Conservation (phyloP, 2,888 invertebrate species). For the Margaritifera margaritifera region DNA sequence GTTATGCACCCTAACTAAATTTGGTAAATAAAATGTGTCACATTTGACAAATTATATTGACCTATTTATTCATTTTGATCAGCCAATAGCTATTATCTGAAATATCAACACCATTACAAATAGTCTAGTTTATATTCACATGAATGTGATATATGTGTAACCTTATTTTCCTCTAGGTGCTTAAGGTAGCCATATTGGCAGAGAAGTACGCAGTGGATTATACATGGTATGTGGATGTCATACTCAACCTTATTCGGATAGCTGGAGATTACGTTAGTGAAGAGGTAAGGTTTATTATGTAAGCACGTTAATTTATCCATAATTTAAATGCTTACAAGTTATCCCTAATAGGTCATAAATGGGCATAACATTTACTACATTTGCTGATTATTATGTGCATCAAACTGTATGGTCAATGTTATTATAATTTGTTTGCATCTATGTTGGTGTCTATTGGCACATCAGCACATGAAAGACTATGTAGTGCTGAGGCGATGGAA, state of each 20-base stretch:
- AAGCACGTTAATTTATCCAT: no score
- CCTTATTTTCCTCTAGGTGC: constrained; percentile 75
- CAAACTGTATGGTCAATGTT: no score
- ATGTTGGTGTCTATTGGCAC: no score
- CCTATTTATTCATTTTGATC: not conserved
- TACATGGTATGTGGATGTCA: constrained; percentile 97
- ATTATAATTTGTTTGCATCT: no score
- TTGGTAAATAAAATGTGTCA: not conserved
- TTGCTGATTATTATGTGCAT: no score
- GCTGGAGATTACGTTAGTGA: constrained; percentile 99
- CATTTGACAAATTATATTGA: not conserved
- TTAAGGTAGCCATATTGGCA: constrained; percentile 98
- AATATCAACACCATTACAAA: not conserved
- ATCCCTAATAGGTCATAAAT: no score
- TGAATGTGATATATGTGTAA: not conserved
- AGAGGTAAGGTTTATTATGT: constrained; percentile 80
- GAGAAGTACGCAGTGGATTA: constrained; percentile 99
- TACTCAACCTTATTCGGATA: constrained; percentile 97
- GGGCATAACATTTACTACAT: no score
- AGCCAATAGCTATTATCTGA: not conserved
- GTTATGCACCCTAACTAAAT: no score
- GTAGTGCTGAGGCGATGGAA: no score
- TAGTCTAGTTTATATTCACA: not conserved
- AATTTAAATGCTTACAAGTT: no score
- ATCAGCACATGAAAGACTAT: no score